phyloP scores from a whole-genome alignment of 92 coral and sea anemone species.

The Hydrozoanthus gracilis region DNA sequence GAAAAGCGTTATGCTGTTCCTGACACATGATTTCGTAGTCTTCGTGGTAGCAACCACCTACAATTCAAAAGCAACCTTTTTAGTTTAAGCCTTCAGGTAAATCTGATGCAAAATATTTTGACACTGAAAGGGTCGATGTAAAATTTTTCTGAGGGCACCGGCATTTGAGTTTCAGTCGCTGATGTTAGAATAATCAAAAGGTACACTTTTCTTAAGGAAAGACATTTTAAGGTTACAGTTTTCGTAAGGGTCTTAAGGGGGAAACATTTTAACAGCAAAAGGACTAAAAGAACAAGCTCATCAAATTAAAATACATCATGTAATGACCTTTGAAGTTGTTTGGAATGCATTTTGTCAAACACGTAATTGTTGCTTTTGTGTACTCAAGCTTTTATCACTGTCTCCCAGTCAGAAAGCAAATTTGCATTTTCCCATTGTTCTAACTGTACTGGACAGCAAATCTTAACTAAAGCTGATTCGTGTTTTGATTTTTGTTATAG shows the following conservation, averaged over 20 bases:
- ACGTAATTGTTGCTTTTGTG: neutral
- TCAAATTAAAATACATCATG: no score
- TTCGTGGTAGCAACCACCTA: no score
- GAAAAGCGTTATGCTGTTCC: no score
- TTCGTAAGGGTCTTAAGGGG: no score
- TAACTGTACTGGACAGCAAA: constrained; percentile 3
- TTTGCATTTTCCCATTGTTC: constrained; percentile 30
- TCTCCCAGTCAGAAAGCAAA: neutral
- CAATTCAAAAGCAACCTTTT: no score
- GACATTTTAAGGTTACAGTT: neutral
- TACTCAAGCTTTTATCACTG: neutral
- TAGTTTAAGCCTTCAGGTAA: no score
- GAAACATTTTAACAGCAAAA: no score
- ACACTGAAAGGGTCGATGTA: no score
- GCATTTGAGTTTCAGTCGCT: neutral
- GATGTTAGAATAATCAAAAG: neutral
- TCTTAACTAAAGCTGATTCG: neutral
- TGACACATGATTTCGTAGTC: no score
- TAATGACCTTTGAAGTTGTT: no score
- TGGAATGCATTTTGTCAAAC: constrained; percentile 21
- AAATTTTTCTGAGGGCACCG: neutral
- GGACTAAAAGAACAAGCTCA: no score
- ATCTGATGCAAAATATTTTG: no score
- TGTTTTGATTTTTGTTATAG: constrained; percentile 1
- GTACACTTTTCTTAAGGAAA: neutral